Evolutionary conservation across 2,113 vertebrate species (phyloP), one percentile per base, ranked within the genome.

Genomic region (Pandion haliaetus): DNA sequence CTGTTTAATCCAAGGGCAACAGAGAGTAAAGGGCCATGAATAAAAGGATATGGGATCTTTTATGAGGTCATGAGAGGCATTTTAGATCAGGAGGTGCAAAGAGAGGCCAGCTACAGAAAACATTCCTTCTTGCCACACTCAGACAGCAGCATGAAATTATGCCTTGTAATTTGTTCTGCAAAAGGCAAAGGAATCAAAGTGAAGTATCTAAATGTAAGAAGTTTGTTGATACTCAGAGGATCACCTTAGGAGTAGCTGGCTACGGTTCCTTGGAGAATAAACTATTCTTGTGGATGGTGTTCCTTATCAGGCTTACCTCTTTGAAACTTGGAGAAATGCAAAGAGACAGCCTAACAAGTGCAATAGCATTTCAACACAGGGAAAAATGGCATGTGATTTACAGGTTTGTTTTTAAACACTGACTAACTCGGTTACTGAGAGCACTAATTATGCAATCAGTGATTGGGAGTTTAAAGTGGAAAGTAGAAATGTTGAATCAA

Each of bases 1-100:
- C 95, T 97, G 94, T 98, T 97, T 95, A 94, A 94, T 95, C 62
- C 80, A 94, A 96, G 49, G 61, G 81, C 93, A 94, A 93, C 65
- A 90, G 71, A 87, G 69, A 86, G 71, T 82, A 93, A 91, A 92
- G 47, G 44, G 47, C 42, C 40, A 42, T 52, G 95, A 88, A 95
- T 90, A 88, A 95, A 95, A 94, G 84, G 59, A 92, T 95, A 90
- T 44, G 47, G 90, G 67, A 87, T 82, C 65, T 86, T 94, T 94
- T 91, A 78, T 82, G 79, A 93, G 88, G 94, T 95, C 82, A 93
- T 81, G 73, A 91, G 82, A 92, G 84, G 76, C 44, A 93, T 86
- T 96, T 96, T 92, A 90, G 82, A 96, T 92, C 89, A 95, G 63
- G 40, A 96, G 92, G 87, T 80, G 63, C 55, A 95, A 88, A 93